Percentiles rank a stretch among this genome's conserved stretches.
Conservation (phyloP, 2,888 invertebrate species). For the Idaea biselata region DNA sequence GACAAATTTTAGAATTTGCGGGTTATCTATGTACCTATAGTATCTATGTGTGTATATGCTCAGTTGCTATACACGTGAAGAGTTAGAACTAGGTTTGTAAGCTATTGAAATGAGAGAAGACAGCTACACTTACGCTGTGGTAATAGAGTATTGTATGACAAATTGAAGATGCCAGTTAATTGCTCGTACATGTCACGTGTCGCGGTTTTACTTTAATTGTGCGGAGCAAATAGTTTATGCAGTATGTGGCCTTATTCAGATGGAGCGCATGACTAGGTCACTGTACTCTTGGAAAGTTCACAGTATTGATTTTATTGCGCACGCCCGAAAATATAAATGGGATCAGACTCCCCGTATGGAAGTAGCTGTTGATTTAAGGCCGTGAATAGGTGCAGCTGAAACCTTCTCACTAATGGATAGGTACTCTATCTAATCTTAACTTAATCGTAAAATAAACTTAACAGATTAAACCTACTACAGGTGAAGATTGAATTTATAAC, state of each 20-base stretch:
- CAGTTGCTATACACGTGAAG: slow-evolving; percentile 23
- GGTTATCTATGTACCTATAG: slow-evolving; percentile 15
- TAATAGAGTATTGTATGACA: slow-evolving; percentile 21
- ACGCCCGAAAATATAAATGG: slow-evolving; percentile 77
- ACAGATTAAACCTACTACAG: slow-evolving; percentile 6
- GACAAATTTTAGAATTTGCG: slow-evolving; percentile 2
- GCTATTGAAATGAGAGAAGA: neutral
- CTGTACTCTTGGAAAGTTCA: slow-evolving; percentile 75
- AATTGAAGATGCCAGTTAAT: slow-evolving; percentile 33
- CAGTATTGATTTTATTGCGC: slow-evolving; percentile 80
- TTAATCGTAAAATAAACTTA: slow-evolving; percentile 9
- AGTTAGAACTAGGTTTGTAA: neutral
- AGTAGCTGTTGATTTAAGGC: slow-evolving; percentile 50
- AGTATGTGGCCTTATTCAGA: slow-evolving; percentile 65
- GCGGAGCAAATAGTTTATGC: slow-evolving; percentile 56
- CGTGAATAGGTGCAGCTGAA: slow-evolving; percentile 27
- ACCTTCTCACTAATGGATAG: neutral
- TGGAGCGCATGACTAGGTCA: slow-evolving; percentile 69
- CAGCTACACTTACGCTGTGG: neutral
- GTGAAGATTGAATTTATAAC: slow-evolving; percentile 16
- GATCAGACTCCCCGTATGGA: slow-evolving; percentile 45
- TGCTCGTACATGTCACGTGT: slow-evolving; percentile 8
- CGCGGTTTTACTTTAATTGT: slow-evolving; percentile 39
- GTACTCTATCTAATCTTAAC: slow-evolving; percentile 6
- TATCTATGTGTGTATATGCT: slow-evolving; percentile 21